A percentile compares a stretch with the other conserved stretches of the same genome.
These are phyloP conservation scores for Parnassius smintheus DNA, from an alignment of 2,888 invertebrate genomes.

Conservation along the genomic window DNA sequence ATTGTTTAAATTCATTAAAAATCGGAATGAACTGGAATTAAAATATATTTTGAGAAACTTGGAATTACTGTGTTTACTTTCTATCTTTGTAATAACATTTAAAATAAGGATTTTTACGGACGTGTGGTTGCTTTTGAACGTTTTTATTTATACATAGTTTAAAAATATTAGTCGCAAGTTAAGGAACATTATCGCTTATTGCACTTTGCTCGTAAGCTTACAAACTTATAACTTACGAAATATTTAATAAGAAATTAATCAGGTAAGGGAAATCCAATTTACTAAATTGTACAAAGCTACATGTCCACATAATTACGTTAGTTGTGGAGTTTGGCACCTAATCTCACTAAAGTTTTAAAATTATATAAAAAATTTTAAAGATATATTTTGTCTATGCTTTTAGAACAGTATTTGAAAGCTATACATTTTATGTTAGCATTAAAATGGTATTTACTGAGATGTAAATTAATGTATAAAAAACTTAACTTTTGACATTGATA, in stretches of 20 bases:
- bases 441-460: too few relatives aligned
- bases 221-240: neutral
- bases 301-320: constrained; percentile 3
- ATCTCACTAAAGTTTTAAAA: constrained; percentile 26
- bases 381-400: neutral
- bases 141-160: too few relatives aligned
- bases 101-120: too few relatives aligned
- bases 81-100: too few relatives aligned
- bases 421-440: neutral
- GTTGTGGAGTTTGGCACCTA: constrained; percentile 26
- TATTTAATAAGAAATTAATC: neutral
- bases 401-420: neutral
- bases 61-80: too few relatives aligned
- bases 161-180: neutral
- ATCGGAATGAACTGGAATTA: too few relatives aligned
- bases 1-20: too few relatives aligned
- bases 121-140: too few relatives aligned
- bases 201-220: neutral
- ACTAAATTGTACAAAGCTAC: neutral
- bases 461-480: too few relatives aligned
- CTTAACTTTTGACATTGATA: too few relatives aligned
- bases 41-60: too few relatives aligned
- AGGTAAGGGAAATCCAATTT: neutral
- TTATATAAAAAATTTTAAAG: constrained; percentile 3
- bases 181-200: neutral